Evolutionary conservation across 1,140 invertebrate genomes (phyloP), one percentile per base, ranked within the genome.

Genomic region (Aphidius ervi): DNA sequence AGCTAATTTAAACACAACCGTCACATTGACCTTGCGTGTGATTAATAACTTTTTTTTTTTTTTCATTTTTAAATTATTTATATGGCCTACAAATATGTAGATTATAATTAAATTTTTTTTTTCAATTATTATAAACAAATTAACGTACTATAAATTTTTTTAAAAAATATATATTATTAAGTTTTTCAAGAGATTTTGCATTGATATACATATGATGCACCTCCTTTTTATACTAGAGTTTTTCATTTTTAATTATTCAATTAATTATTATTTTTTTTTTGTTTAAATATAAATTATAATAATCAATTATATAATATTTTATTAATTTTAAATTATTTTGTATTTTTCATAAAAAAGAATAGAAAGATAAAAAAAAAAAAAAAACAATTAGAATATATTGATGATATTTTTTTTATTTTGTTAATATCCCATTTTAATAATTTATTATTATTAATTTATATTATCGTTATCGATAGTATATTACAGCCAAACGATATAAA

Each of bases 141-240:
- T 47, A 58, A 57, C 57, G 63, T 68, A 67, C 66, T 66, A 66
- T 67, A 65, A 47, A 9, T 52, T 61, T 59, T 58, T 63, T 59
- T 59, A 62, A 69, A 63, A 67, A 69, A 64, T 65, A 65, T 62
- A 20, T 60, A 64, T 57, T 63, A 64, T 64, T 58, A 61, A 68
- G 64, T 66, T 64, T 16, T 67, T 63, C 42, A 56, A 58, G 59
- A 70, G 61, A 68, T 61, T 69, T 69, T 68, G 68, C 58, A 59
- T 58, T 59, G 4, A 31, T 63, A 67, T 63, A n/a, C n/a, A n/a
- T 60, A 57, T 71, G 56, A 64, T 64, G 46, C 60, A 54, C 57
- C 66, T 68, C 55, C 47, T 67, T 65, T 59, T 65, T 62, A 65
- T 68, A 50, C 47, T 65, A 65, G n/a, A 16, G 16, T 16, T 65